A percentile compares a stretch with the other conserved stretches of the same genome.
phyloP scores from a whole-genome alignment of 2,113 vertebrate species.

The Platysteira castanea region DNA sequence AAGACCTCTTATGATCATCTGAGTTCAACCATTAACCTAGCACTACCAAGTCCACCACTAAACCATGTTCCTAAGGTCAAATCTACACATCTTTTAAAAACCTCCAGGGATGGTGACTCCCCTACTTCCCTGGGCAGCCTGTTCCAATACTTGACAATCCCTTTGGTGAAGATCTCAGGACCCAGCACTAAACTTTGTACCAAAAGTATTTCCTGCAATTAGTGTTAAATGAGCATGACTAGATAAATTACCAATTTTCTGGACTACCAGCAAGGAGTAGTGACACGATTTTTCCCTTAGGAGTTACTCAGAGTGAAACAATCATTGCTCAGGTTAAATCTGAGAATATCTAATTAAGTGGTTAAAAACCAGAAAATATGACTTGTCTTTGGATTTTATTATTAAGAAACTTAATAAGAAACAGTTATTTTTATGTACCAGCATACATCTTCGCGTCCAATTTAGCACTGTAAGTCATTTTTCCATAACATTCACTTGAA shows the following conservation, averaged over 20 bases:
- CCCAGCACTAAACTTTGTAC: not conserved
- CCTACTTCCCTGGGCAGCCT: not conserved
- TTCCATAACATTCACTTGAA: fast-evolving
- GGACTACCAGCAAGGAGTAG: not conserved
- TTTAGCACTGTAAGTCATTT: not conserved
- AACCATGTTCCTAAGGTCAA: not conserved
- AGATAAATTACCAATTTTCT: not conserved
- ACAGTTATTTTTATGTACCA: not conserved
- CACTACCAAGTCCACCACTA: not conserved
- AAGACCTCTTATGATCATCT: not conserved
- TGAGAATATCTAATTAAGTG: not conserved
- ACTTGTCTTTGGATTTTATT: not conserved
- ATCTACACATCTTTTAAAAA: not conserved
- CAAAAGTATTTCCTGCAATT: not conserved
- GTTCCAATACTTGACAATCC: not conserved
- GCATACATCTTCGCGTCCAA: not conserved
- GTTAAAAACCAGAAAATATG: not conserved
- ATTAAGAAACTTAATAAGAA: not conserved
- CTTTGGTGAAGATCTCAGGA: not conserved
- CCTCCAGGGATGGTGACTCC: not conserved
- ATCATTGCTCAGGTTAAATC: not conserved
- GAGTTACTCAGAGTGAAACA: not conserved
- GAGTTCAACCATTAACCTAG: not conserved
- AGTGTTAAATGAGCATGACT: not conserved
- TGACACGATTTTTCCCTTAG: not conserved